Evolutionary conservation across 2,113 vertebrate genomes (phyloP), one percentile per base, ranked within the genome.

Genomic region (Hypocryptadius cinnamomeus): DNA sequence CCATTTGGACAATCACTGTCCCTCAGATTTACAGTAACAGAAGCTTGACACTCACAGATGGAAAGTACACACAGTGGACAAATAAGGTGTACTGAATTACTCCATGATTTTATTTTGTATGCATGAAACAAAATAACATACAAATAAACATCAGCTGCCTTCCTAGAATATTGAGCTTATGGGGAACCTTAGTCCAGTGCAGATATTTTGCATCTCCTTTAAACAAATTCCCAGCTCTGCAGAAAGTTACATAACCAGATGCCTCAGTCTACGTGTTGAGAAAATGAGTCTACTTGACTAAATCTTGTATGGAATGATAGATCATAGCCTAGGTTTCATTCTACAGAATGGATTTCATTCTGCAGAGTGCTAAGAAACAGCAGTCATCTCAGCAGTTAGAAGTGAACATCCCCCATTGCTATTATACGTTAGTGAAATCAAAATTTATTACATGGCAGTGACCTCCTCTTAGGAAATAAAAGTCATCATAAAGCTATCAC

Each of bases 261-360:
- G 40, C 28, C 8, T 9, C 35, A 48, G 68, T 11, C n/a, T 15
- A 7, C 1, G 2, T 2, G 3, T 8, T 13, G 22, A 70, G 23
- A 20, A 25, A 24, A 33, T 59, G 18, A 4, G 4, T 39, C 73
- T 17, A 2, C n/a, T 11, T 40, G 44, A 66, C 6, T 18, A 11
- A 30, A 74, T 27, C 70, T 45, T 16, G 2, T 1, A 23, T 31
- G 37, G 53, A 54, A 68, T 5, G 9, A n/a, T 20, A 27, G 24
- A 35, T 9, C 8, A 1, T 2, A 60, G 33, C 19, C 60, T 20
- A 20, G 56, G 9, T 57, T n/a, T 57, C 13, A 56, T 56, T n/a
- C 30, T 53, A 28, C 51, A 31, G 51, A 53, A 11, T 21, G 53
- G 30, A 54, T 54, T 33, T 54, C 53, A 33, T 33, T 56, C 68